Evolutionary conservation across 2,888 invertebrate genomes (phyloP), one percentile per base, ranked within the genome.

Genomic region (Sminthurides aquaticus): DNA sequence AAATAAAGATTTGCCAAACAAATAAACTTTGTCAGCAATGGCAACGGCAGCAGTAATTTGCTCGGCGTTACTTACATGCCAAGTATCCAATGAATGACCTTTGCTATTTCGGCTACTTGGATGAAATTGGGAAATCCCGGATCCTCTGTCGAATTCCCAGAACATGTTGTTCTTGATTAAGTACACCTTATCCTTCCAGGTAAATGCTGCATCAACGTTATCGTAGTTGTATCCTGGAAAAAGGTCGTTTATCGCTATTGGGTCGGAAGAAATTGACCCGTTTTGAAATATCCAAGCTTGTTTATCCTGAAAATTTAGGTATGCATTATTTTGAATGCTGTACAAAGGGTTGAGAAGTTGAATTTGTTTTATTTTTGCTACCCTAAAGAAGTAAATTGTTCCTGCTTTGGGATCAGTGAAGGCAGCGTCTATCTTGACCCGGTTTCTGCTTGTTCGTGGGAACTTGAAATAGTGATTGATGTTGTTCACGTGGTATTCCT

Each of bases 131-230:
- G 5, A 5, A 34, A 11, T 5, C 8, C 15, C 15, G 5, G 5
- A 5, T 34, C 43, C 43, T 11, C 5, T 11, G 5, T 15, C 15
- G 43, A 11, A 34, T 34, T 34, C 43, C 43, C 43, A 34, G 15
- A 11, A 34, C 43, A 5, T 5, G 43, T 34, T 34, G 15, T 34
- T 34, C 20, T 52, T 25, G 27, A 60, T 52, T 2, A 60, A 11
- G 52, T 60, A 60, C 11, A 28, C 28, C 1, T 27, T 1, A n/a
- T 29, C 20, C 22, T 52, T 25, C 60, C 60, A 60, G 5, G 26
- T 24, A 49, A 60, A 60, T 3, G 52, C 60, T 24, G 60, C 49
- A 52, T 60, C 60, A n/a, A 60, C 49, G 2, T 3, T 3, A 3
- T 20, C 22, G 24, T 22, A 55, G 3, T 18, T 18, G 25, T 55